A percentile compares a stretch with the other conserved stretches of the same genome.
Conservation (phyloP, 2,888 invertebrate genomes). For the Standfussiana lucernea region DNA sequence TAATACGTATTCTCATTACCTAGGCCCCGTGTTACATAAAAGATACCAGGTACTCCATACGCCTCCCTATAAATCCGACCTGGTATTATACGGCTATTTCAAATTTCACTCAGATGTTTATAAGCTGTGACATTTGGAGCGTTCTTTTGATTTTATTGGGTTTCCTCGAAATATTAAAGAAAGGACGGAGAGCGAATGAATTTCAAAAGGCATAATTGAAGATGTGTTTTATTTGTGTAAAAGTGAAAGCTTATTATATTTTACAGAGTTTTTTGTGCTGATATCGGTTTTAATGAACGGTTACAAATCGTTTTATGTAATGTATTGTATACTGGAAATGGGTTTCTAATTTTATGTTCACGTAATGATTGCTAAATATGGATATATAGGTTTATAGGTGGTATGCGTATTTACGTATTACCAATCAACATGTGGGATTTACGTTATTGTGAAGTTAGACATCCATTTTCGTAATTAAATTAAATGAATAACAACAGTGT, state of each 20-base stretch:
- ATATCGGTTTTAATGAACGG: slow-evolving; percentile 12
- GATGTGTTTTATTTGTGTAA: slow-evolving; percentile 37
- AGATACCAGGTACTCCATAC: slow-evolving; percentile 63
- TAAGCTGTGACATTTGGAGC: slow-evolving; percentile 45
- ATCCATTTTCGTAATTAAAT: neutral
- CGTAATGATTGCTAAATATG: neutral
- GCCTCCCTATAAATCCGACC: slow-evolving; percentile 51
- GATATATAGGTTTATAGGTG: neutral
- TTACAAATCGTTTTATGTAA: slow-evolving; percentile 1
- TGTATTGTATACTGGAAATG: neutral
- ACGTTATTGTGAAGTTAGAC: neutral
- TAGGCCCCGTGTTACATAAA: slow-evolving; percentile 69
- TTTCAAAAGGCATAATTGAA: slow-evolving; percentile 52
- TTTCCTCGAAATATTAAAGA: slow-evolving; percentile 47
- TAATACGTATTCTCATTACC: slow-evolving; percentile 80
- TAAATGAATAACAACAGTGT: neutral
- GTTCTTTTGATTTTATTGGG: slow-evolving; percentile 49
- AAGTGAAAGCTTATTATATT: slow-evolving; percentile 30
- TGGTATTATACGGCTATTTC: slow-evolving; percentile 55
- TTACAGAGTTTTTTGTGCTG: slow-evolving; percentile 13
- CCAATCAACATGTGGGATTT: neutral
- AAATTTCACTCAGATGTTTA: slow-evolving; percentile 52
- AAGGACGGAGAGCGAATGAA: slow-evolving; percentile 30
- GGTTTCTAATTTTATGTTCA: neutral
- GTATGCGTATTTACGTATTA: too few species aligned